These are phyloP conservation scores for Takifugu flavidus DNA, from an alignment of 2,113 vertebrate genomes.

Conservation along the genomic window DNA sequence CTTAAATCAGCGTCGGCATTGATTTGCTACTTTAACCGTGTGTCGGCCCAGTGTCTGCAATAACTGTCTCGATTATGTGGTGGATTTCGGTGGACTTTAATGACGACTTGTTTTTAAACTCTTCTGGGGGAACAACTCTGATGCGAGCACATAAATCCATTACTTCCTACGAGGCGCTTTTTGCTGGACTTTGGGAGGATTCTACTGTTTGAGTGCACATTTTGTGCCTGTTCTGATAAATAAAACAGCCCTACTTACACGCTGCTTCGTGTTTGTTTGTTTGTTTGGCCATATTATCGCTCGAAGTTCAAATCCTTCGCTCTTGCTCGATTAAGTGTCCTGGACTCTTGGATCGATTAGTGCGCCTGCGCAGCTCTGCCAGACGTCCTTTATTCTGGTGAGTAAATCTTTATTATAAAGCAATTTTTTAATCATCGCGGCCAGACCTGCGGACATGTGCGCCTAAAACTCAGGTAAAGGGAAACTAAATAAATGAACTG, in stretches of 20 bases:
- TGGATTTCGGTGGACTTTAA: conserved; percentile 34
- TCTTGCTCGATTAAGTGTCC: conserved; percentile 35
- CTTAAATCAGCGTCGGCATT: background rate
- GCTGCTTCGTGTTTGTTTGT: background rate
- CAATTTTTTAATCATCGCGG: background rate
- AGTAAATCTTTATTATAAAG: conserved; percentile 4
- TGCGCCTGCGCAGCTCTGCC: conserved; percentile 24
- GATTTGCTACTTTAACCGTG: conserved; percentile 8
- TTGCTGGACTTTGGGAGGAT: conserved; percentile 6
- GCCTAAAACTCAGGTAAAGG: too few species aligned
- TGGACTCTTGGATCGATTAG: conserved; percentile 8
- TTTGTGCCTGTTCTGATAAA: conserved; percentile 11
- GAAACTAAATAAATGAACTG: too few species aligned
- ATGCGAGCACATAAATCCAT: conserved; percentile 29
- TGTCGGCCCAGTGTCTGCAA: conserved; percentile 6
- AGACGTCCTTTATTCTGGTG: conserved; percentile 24
- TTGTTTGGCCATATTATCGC: background rate
- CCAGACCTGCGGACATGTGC: too few species aligned
- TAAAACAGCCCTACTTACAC: background rate
- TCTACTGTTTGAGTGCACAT: conserved; percentile 10
- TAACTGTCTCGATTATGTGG: conserved; percentile 4
- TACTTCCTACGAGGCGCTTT: background rate
- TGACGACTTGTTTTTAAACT: conserved; percentile 63
- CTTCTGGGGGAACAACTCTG: conserved; percentile 45
- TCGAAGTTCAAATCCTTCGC: background rate